A percentile compares a stretch with the other conserved stretches of the same genome.
phyloP scores from a whole-genome alignment of 2,888 invertebrate genomes.

The Drosophila nigricruria region DNA sequence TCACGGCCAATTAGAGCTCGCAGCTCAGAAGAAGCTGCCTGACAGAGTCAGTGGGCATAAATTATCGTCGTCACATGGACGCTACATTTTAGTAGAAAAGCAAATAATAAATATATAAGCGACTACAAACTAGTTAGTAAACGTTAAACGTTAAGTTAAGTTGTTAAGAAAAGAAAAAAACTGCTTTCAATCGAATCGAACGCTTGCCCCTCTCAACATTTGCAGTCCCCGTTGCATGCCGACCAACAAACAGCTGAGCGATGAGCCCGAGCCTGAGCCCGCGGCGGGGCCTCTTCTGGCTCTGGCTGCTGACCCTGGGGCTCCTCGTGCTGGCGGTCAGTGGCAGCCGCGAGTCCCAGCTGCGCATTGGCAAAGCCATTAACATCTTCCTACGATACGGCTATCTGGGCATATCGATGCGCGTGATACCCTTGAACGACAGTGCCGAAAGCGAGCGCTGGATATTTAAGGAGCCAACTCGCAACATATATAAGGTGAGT shows the following conservation, averaged over 20 bases:
- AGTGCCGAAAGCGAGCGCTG: conserved; percentile 91
- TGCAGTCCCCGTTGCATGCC: conserved; percentile 62
- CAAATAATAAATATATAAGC: conserved; percentile 42
- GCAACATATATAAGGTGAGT: conserved; percentile 86
- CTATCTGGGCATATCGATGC: conserved; percentile 93
- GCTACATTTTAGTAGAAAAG: conserved; percentile 29
- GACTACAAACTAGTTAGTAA: conserved; percentile 32
- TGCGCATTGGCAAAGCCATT: conserved; percentile 92
- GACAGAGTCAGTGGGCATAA: conserved; percentile 34
- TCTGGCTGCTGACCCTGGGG: conserved; percentile 81
- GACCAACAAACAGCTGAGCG: conserved; percentile 71
- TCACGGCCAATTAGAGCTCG: conserved; percentile 74
- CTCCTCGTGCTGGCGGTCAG: conserved; percentile 77
- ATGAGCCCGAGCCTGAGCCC: conserved; percentile 76
- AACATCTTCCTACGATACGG: conserved; percentile 93
- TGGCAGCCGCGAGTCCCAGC: conserved; percentile 84
- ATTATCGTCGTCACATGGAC: conserved; percentile 47
- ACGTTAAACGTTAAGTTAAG: conserved; percentile 5
- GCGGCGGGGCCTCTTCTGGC: conserved; percentile 72
- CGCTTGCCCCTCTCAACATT: neutral
- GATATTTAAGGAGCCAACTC: conserved; percentile 89
- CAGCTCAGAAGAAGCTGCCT: conserved; percentile 9
- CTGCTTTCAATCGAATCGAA: neutral
- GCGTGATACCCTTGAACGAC: conserved; percentile 93
- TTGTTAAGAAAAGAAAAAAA: conserved; percentile 1